phyloP scores from a whole-genome alignment of 2,113 vertebrate species.

The Nymphicus hollandicus region DNA sequence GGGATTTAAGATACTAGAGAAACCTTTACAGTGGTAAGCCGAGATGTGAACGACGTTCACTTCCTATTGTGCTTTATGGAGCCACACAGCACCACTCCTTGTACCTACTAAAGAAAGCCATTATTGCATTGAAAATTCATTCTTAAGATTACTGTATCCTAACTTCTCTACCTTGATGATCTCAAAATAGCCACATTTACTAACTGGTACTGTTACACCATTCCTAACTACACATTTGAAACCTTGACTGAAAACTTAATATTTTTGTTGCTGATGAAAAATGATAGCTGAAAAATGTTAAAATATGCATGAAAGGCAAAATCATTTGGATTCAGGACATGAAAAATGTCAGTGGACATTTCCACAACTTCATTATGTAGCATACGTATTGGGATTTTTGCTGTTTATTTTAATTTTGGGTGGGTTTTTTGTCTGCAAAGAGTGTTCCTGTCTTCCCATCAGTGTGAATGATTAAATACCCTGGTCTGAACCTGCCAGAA shows the following conservation, averaged over 20 bases:
- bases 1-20: neutral
- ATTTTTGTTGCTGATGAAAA: neutral
- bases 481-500: neutral
- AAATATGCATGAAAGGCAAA: neutral
- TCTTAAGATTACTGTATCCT: neutral
- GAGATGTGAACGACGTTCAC: neutral
- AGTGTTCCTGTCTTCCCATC: neutral
- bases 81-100: neutral
- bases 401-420: neutral
- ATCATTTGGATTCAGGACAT: neutral
- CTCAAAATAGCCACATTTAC: neutral
- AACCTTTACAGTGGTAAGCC: neutral
- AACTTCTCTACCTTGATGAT: neutral
- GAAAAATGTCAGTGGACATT: neutral
- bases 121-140: neutral
- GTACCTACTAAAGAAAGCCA: neutral
- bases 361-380: neutral
- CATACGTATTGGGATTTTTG: neutral
- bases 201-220: neutral
- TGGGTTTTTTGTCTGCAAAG: accelerated
- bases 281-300: neutral
- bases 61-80: neutral
- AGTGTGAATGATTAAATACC: neutral
- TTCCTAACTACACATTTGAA: neutral
- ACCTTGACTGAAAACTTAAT: neutral